Evolutionary conservation across 1,140 invertebrate species (phyloP).

Genomic region (Atopsyche davidsoni): DNA sequence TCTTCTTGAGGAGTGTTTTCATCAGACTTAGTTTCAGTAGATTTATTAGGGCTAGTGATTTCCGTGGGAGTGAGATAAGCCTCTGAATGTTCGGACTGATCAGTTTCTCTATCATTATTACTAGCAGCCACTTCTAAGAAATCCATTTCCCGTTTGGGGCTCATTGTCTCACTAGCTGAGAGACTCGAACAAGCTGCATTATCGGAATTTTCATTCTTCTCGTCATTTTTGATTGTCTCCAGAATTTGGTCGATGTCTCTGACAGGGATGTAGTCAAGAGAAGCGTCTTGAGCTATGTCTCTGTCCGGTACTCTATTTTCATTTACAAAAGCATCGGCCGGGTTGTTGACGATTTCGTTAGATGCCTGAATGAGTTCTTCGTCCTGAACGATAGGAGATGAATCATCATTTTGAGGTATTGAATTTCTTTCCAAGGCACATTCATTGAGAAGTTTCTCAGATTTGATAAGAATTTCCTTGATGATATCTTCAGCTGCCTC

Average conservation of each 20-base stretch:
- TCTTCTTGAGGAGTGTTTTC: constrained; percentile 47
- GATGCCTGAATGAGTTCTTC: constrained; percentile 32
- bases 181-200: constrained; percentile 44
- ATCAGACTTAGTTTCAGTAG: constrained; percentile 43
- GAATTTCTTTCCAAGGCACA: constrained; percentile 32
- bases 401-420: constrained; percentile 16
- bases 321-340: constrained; percentile 16
- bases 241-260: constrained; percentile 42
- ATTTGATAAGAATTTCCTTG: constrained; percentile 51
- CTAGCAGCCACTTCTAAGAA: constrained; percentile 34
- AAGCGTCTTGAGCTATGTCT: constrained; percentile 33
- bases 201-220: constrained; percentile 34
- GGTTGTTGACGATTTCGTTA: constrained; percentile 26
- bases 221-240: constrained; percentile 37
- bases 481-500: constrained; percentile 55
- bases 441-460: constrained; percentile 50
- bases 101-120: constrained; percentile 38
- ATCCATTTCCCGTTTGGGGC: constrained; percentile 43
- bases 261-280: constrained; percentile 47
- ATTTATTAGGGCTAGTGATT: constrained; percentile 46
- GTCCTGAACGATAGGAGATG: constrained; percentile 16
- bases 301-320: constrained; percentile 24
- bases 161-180: constrained; percentile 44
- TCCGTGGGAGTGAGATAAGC: constrained; percentile 56
- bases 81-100: constrained; percentile 53